A percentile compares a stretch with the other conserved stretches of the same genome.
Evolutionary conservation across 2,888 invertebrate genomes (phyloP).

Genomic region (Sussaba pulchella): DNA sequence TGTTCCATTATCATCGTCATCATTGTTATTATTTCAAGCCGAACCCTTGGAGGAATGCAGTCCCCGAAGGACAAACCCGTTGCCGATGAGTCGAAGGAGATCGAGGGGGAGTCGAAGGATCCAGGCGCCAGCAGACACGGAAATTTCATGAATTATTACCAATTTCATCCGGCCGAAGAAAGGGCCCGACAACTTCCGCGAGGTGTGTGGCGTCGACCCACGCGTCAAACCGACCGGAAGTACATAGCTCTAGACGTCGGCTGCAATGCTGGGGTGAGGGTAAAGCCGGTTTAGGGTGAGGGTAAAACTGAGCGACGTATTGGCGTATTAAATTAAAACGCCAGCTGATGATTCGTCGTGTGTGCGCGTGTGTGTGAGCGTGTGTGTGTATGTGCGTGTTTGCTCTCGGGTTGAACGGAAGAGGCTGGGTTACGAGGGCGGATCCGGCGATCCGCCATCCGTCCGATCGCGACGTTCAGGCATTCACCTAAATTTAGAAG

Average conservation of each 20-base stretch:
- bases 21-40: too few relatives aligned
- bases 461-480: conserved; percentile 54
- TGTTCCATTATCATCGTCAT: too few relatives aligned
- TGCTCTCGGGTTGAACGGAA: conserved; percentile 64
- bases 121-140: conserved; percentile 93
- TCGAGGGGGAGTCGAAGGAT: conserved; percentile 81
- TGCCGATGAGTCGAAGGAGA: background rate
- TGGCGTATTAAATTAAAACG: background rate
- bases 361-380: too few relatives aligned
- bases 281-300: conserved; percentile 32
- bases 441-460: conserved; percentile 44
- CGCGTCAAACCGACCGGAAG: conserved; percentile 75
- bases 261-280: conserved; percentile 91
- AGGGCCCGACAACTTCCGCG: conserved; percentile 88
- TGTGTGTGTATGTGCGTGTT: too few relatives aligned
- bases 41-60: background rate
- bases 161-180: conserved; percentile 90
- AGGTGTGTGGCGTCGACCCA: conserved; percentile 83
- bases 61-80: too few relatives aligned
- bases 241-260: conserved; percentile 90
- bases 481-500: conserved; percentile 72
- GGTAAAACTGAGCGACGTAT: too few relatives aligned
- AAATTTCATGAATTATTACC: conserved; percentile 95
- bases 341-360: background rate
- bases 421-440: conserved; percentile 66